Evolutionary conservation across 2,113 vertebrate genomes (phyloP).

Genomic region (Tychaedon coryphoeus): DNA sequence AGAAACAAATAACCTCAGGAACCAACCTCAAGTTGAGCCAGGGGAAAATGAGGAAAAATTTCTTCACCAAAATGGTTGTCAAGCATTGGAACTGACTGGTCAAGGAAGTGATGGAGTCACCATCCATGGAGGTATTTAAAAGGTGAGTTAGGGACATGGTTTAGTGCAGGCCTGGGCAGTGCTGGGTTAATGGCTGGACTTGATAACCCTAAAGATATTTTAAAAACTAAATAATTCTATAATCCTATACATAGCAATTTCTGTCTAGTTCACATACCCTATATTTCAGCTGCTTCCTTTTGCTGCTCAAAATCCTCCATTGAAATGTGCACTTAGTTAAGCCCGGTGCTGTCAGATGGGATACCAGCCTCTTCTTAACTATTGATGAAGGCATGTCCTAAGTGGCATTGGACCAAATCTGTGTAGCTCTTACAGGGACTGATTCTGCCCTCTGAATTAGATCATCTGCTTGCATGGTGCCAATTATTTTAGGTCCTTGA

Average conservation of each 20-base stretch:
- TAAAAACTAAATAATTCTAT: not conserved
- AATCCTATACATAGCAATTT: not conserved
- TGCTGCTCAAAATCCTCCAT: not conserved
- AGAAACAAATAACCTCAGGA: not conserved
- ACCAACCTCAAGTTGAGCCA: not conserved
- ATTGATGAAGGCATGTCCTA: not conserved
- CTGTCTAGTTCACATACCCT: not conserved
- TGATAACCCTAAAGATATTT: not conserved
- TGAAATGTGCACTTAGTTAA: not conserved
- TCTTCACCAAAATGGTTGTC: not conserved
- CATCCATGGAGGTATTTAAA: not conserved
- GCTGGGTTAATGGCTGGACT: not conserved
- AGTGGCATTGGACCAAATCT: not conserved
- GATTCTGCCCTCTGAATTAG: rapidly evolving
- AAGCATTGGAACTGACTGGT: not conserved
- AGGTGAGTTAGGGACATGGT: not conserved
- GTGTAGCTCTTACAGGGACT: not conserved
- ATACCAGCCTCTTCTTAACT: not conserved
- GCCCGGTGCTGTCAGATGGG: not conserved
- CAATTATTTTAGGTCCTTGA: not conserved
- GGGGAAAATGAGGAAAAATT: not conserved
- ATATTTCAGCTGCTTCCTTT: not conserved
- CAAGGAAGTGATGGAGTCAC: not conserved
- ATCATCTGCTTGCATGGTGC: not conserved
- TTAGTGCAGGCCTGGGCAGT: not conserved